Conservation (phyloP, 1,140 invertebrate species). For the Dreissena rostriformis region DNA sequence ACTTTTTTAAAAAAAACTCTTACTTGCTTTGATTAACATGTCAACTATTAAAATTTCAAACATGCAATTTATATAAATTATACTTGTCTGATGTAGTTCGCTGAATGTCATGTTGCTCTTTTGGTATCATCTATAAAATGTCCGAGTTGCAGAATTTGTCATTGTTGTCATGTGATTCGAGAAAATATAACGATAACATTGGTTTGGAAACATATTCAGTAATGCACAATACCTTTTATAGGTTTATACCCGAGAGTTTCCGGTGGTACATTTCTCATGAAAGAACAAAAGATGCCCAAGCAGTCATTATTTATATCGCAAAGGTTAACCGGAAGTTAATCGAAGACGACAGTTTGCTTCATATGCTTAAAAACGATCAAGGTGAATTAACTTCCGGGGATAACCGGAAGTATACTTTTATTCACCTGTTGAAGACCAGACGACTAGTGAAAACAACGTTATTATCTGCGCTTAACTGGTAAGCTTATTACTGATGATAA, state of each 20-base stretch:
- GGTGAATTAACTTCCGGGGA: neutral
- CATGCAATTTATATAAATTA: too few relatives aligned
- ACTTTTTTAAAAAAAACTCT: too few relatives aligned
- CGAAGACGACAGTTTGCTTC: constrained; percentile 1
- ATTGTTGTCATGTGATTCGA: too few relatives aligned
- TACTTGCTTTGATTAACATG: too few relatives aligned
- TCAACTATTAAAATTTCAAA: too few relatives aligned
- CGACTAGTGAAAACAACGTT: constrained; percentile 25
- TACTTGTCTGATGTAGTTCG: too few relatives aligned
- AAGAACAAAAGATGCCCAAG: neutral
- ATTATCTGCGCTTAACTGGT: constrained; percentile 37
- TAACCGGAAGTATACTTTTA: constrained; percentile 25
- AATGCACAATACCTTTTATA: neutral
- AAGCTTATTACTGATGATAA: too few relatives aligned
- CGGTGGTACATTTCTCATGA: constrained; percentile 44
- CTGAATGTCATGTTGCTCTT: too few relatives aligned
- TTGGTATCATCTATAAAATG: too few relatives aligned
- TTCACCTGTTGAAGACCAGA: constrained; percentile 15
- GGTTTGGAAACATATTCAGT: too few relatives aligned
- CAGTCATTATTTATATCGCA: constrained; percentile 3
- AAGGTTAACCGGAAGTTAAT: constrained; percentile 7
- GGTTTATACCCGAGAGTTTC: constrained; percentile 48
- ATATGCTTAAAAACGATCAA: neutral
- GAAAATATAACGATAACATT: too few relatives aligned
- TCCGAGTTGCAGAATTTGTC: too few relatives aligned